Evolutionary conservation across 2,888 invertebrate species (phyloP).

Genomic region (Cerastis leucographa): DNA sequence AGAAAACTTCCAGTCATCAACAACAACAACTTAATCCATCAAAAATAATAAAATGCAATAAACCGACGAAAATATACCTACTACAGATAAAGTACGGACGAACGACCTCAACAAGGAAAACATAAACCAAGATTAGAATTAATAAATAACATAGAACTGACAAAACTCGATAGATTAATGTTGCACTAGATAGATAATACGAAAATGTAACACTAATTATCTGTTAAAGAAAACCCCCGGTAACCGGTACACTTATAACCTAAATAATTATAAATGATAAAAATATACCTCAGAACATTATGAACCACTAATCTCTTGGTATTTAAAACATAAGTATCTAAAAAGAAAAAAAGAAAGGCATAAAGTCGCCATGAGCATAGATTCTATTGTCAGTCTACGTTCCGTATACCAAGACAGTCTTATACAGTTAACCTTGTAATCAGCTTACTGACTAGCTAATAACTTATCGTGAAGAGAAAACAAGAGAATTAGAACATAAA

Average conservation of each 20-base stretch:
- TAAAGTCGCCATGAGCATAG: background rate
- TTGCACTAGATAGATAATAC: constrained; percentile 16
- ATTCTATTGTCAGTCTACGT: background rate
- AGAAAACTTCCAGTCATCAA: background rate
- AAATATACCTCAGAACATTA: background rate
- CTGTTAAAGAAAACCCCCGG: constrained; percentile 6
- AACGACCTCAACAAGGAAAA: constrained; percentile 2
- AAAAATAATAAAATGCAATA: constrained; percentile 28
- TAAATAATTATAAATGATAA: background rate
- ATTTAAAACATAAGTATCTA: background rate
- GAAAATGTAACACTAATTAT: background rate
- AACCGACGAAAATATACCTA: constrained; percentile 3
- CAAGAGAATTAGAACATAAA: background rate
- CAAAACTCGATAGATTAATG: background rate
- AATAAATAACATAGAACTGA: no score
- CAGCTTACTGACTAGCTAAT: background rate
- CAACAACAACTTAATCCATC: background rate
- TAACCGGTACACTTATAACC: background rate
- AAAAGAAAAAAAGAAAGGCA: background rate
- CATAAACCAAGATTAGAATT: background rate
- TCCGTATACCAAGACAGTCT: background rate
- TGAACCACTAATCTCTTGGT: background rate
- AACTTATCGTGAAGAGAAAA: background rate
- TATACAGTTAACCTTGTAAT: background rate
- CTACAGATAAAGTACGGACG: background rate